These are phyloP conservation scores for Murina feae DNA, from an alignment of 2,113 vertebrate genomes.

Conservation along the genomic window DNA sequence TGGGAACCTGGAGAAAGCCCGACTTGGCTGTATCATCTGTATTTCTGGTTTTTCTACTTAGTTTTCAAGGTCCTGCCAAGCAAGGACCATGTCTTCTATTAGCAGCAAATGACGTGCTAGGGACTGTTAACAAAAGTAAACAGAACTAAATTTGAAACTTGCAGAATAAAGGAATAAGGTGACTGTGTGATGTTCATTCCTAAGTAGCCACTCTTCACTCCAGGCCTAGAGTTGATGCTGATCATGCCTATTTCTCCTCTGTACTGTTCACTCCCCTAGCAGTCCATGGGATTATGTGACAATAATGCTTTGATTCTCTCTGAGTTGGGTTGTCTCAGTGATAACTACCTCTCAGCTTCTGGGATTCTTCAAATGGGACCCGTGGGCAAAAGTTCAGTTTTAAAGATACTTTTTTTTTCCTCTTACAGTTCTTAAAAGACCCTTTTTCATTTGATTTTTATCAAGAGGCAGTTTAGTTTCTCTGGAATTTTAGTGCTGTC, in stretches of 20 bases:
- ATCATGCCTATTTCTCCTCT: neutral
- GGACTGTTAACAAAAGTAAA: neutral
- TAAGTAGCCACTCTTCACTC: neutral
- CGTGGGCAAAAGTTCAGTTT: neutral
- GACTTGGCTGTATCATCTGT: neutral
- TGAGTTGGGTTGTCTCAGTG: neutral
- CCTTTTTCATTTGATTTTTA: neutral
- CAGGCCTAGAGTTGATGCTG: neutral
- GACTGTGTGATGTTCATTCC: neutral
- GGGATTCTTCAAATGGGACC: neutral
- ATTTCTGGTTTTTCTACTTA: neutral
- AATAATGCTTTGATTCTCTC: neutral
- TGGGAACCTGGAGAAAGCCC: neutral
- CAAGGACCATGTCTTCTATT: neutral
- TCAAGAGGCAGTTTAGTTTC: neutral
- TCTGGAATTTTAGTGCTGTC: neutral
- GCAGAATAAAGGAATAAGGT: neutral
- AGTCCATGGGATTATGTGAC: neutral
- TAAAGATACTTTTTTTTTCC: slow-evolving; percentile 28
- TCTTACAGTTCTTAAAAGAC: neutral
- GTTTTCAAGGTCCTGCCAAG: neutral
- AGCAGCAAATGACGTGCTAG: neutral
- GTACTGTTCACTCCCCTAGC: neutral
- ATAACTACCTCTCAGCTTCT: neutral
- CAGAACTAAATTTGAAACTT: neutral